A percentile compares a stretch with the other conserved stretches of the same genome.
Conservation (phyloP, 2,797 vertebrate species). For the Halcyon leucocephala region DNA sequence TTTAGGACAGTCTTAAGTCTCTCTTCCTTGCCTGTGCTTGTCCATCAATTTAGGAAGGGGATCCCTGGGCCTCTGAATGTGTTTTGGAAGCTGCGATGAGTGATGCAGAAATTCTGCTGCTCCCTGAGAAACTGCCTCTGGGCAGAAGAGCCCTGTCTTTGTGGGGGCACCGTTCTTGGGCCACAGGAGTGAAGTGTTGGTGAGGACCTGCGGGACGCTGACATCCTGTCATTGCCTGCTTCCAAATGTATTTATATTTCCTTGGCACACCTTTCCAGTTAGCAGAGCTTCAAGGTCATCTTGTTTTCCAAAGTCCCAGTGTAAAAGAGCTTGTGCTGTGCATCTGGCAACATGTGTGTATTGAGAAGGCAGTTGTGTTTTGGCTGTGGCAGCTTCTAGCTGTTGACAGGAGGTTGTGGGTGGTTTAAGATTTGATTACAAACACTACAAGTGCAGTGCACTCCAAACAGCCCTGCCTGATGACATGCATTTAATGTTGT, state of each 20-base stretch:
- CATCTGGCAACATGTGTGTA: not conserved
- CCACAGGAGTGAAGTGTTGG: not conserved
- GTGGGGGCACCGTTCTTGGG: fast-evolving
- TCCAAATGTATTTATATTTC: not conserved
- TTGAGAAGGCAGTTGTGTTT: not conserved
- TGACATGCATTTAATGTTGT: not conserved
- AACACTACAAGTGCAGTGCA: not conserved
- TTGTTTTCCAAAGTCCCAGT: not conserved
- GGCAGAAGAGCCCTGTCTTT: not conserved
- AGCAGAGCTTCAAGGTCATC: not conserved
- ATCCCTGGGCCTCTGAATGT: not conserved
- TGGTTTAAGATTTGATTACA: not conserved
- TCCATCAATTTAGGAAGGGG: not conserved
- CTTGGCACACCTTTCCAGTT: not conserved
- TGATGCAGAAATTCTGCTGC: not conserved
- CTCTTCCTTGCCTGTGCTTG: not conserved
- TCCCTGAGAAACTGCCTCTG: not conserved
- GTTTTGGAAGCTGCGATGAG: not conserved
- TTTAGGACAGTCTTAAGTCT: not conserved
- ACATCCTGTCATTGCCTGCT: not conserved
- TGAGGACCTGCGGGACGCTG: not conserved
- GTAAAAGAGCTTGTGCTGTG: not conserved
- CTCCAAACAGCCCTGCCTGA: not conserved
- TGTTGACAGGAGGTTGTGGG: constrained; percentile 7
- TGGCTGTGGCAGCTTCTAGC: not conserved